These are phyloP conservation scores for Ectemnius cavifrons DNA, from an alignment of 2,888 invertebrate species.

Conservation along the genomic window DNA sequence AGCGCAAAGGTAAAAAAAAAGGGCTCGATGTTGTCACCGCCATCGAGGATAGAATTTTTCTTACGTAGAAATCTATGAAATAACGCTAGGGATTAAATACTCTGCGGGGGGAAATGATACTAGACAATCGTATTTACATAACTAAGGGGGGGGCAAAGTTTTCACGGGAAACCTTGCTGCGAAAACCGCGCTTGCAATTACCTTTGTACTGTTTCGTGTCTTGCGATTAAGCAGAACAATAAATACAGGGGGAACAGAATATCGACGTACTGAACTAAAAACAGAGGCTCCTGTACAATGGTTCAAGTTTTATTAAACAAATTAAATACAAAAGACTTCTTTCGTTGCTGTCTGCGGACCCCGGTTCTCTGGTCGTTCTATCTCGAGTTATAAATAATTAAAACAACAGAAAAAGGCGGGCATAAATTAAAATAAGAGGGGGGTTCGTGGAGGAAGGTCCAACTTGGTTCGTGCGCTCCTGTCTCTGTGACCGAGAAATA, in stretches of 20 bases:
- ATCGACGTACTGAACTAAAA: conserved; percentile 25
- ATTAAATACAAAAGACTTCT: conserved; percentile 75
- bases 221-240: conserved; percentile 8
- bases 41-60: conserved; percentile 18
- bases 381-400: conserved; percentile 72
- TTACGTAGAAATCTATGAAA: conserved; percentile 24
- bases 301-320: conserved; percentile 76
- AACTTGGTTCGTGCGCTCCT: conserved; percentile 23
- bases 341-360: conserved; percentile 53
- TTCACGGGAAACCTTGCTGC: conserved; percentile 12
- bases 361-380: conserved; percentile 57
- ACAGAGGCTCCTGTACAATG: conserved; percentile 67
- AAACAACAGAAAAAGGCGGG: conserved; percentile 64
- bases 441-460: conserved; percentile 17
- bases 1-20: too few relatives aligned
- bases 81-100: conserved; percentile 3
- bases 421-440: conserved; percentile 60
- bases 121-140: conserved; percentile 21
- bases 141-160: conserved; percentile 21
- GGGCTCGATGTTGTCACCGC: conserved; percentile 14
- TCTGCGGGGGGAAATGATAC: conserved; percentile 18
- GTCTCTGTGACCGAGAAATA: conserved; percentile 20
- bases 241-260: conserved; percentile 46
- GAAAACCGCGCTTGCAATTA: too few relatives aligned
- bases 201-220: conserved; percentile 14